Evolutionary conservation across 2,888 invertebrate genomes (phyloP).

Genomic region (Oligia latruncula): DNA sequence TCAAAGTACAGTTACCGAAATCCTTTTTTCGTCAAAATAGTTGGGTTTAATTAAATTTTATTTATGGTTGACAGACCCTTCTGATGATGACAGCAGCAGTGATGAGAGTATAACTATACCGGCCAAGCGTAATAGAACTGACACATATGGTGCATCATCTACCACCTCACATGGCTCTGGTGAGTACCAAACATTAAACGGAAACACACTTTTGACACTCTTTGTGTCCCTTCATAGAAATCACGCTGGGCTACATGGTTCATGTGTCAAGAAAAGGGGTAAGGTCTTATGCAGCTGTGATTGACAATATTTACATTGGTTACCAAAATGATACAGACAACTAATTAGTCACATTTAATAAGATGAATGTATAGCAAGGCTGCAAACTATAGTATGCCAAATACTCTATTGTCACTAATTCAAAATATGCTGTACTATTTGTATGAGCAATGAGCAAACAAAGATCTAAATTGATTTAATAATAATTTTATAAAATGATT

Average conservation of each 20-base stretch:
- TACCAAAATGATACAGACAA: neutral
- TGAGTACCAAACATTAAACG: constrained; percentile 57
- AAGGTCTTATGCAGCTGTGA: neutral
- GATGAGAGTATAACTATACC: constrained; percentile 77
- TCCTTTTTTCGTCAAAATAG: too few relatives aligned
- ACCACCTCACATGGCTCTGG: constrained; percentile 87
- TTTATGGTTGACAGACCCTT: constrained; percentile 71
- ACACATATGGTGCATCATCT: constrained; percentile 84
- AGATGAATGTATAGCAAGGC: neutral
- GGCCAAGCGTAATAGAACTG: constrained; percentile 79
- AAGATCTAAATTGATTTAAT: neutral
- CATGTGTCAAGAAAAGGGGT: neutral
- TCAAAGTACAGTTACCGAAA: neutral
- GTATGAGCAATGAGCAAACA: neutral
- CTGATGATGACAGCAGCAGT: constrained; percentile 84
- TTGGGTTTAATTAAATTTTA: neutral
- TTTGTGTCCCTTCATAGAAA: neutral
- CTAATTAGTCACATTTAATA: constrained; percentile 2
- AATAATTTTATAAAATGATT: neutral
- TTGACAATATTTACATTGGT: neutral
- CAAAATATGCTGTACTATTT: constrained; percentile 1
- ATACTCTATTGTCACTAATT: neutral
- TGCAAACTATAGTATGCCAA: constrained; percentile 17
- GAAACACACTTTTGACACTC: neutral
- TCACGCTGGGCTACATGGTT: neutral